Base-by-base conservation (phyloP, 2,888 invertebrate species). In the Teleiodes luculella region DNA sequence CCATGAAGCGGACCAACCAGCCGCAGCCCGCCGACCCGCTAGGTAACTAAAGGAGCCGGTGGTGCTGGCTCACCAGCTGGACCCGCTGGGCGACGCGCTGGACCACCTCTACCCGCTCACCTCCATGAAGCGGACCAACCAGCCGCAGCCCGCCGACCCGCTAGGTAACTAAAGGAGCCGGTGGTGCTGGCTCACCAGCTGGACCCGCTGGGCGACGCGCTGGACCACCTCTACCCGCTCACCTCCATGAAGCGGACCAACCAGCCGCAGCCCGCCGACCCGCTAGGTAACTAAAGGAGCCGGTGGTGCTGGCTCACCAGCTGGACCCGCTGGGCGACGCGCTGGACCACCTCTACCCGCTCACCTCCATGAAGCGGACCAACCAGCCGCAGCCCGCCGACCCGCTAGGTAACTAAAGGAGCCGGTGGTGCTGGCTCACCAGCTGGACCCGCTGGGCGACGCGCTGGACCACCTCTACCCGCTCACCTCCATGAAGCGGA, bases 81-180 rank as follows among this genome's bases (percentile, higher is more conserved):
- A 93, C 65, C 84, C 89, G 0, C 67, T 91, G 11, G 86, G 88
- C 3, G 88, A 90, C 54, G 90, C 88, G 1, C 70, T 86, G 7
- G 85, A 80, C 24, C 24, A 24, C 3, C 24, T 24, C 24, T 3
- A 24, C 24, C 24, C 24, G 3, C 24, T 24, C 6, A 24, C 24
- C 55, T 77, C 83, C 0, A 74, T 83, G 55, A 90, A 88, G 63
- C 88, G 68, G 65, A 67, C 83, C 0, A 86, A 89, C 66, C 85
- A 84, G 11, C 60, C 82, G 2, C 84, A 86, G 56, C 87, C 87
- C 0, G 81, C 90, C 51, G 94, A 94, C 68, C 91, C 92, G n/a
- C 80, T 95, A 72, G 93, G 91, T 81, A 70, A 57, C 8, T n/a
- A n/a, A n/a, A 93, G 56, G 93, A 93, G 60, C 91, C 92, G 2